Evolutionary conservation across 2,888 invertebrate genomes (phyloP), one percentile per base, ranked within the genome.

Genomic region (Acanthosepion esculentum): DNA sequence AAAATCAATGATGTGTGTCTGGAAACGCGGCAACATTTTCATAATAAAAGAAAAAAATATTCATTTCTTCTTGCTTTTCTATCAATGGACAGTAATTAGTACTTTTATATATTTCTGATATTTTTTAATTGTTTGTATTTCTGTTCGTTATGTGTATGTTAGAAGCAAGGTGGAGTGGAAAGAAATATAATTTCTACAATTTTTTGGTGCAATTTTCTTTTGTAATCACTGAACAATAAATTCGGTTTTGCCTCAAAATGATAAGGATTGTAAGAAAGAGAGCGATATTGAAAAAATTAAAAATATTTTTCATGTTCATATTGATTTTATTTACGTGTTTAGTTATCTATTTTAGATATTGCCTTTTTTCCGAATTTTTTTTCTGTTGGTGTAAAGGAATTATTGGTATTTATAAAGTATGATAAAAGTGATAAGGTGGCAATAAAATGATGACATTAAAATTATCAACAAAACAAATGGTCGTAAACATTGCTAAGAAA

Each of bases 1-100:
- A n/a, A 78, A 78, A 78, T n/a, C 78, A 78, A 78, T n/a, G n/a
- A 78, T 78, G 78, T 78, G n/a, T 78, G 78, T n/a, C 78, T 78
- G n/a, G 78, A 78, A 78, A 78, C n/a, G 15, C 78, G n/a, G 78
- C 78, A 78, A n/a, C 15, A 78, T 78, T 78, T 78, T 33, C 15
- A 33, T 15, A 78, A 33, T n/a, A 78, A 78, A 78, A 33, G n/a
- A 23, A 78, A 78, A 78, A 78, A 78, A 23, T 23, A 15, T 10
- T 33, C n/a, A 15, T n/a, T 15, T 33, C 78, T 29, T n/a, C n/a
- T 78, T 78, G 78, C n/a, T 78, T 78, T 78, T 78, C 78, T 78
- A 78, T 78, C 78, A 78, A 78, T 78, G 78, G n/a, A n/a, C 78
- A n/a, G 78, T 78, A 78, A 78, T 78, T 78, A 78, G 78, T 78